These are phyloP conservation scores for Cenopis cana DNA, from an alignment of 2,888 invertebrate species.

Conservation along the genomic window DNA sequence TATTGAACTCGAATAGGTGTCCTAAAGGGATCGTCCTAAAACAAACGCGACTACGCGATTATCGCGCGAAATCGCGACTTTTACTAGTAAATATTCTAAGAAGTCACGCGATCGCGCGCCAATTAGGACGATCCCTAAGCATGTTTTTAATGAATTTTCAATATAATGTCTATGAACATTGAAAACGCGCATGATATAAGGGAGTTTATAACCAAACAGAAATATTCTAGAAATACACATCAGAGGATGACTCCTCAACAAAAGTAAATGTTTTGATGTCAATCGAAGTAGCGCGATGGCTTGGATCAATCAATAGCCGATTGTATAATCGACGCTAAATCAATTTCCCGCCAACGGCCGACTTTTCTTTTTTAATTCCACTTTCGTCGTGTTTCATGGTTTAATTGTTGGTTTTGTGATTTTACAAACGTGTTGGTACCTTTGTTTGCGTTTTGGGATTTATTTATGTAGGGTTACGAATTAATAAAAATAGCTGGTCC, in stretches of 20 bases:
- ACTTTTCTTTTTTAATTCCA: conserved; percentile 61
- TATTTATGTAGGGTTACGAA: not conserved
- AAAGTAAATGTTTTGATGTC: conserved; percentile 23
- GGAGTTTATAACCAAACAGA: not conserved
- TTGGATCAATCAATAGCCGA: conserved; percentile 39
- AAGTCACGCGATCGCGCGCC: too few species aligned
- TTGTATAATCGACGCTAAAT: conserved; percentile 66
- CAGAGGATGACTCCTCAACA: conserved; percentile 8
- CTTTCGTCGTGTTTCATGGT: conserved; percentile 43
- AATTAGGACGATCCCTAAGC: too few species aligned
- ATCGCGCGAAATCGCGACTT: too few species aligned
- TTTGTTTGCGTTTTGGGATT: too few species aligned
- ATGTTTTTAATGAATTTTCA: too few species aligned
- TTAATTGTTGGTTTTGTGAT: conserved; percentile 31
- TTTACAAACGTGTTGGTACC: conserved; percentile 33
- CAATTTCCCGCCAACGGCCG: conserved; percentile 54
- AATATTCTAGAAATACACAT: not conserved
- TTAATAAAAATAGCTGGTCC: too few species aligned
- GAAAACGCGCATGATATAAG: too few species aligned
- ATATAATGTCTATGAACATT: too few species aligned
- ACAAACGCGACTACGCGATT: too few species aligned
- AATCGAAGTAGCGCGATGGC: conserved; percentile 38
- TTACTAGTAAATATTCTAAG: too few species aligned
- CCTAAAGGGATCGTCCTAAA: too few species aligned
- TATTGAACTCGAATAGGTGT: too few species aligned